Conservation (phyloP, 1,140 invertebrate genomes). For the Drosophila athabasca region DNA sequence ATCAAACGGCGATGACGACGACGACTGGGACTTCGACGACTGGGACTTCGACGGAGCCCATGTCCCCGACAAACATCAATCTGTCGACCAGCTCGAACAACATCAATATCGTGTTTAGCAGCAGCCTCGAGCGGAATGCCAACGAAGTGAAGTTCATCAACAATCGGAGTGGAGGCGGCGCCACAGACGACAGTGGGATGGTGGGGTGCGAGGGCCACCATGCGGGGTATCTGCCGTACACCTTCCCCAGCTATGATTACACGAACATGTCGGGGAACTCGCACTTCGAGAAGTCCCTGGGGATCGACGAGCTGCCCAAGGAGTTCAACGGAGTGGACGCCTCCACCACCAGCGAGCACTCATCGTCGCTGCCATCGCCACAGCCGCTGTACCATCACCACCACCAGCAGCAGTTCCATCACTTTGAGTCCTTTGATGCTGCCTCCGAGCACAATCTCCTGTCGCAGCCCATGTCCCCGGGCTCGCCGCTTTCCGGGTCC, state of each 20-base stretch:
- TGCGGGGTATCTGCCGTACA: conserved; percentile 70
- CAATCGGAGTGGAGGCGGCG: conserved; percentile 36
- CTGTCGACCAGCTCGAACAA: conserved; percentile 81
- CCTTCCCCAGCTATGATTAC: conserved; percentile 80
- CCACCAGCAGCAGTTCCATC: conserved; percentile 41
- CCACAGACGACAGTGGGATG: conserved; percentile 11
- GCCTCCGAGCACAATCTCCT: conserved; percentile 77
- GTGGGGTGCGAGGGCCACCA: conserved; percentile 73
- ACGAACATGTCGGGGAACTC: conserved; percentile 81
- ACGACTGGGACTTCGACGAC: no score
- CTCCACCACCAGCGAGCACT: conserved; percentile 74
- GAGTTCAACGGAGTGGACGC: conserved; percentile 53
- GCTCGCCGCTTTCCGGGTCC: conserved; percentile 61
- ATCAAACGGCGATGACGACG: conserved; percentile 49
- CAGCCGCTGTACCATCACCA: conserved; percentile 37
- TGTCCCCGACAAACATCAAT: conserved; percentile 80
- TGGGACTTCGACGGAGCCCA: conserved; percentile 28
- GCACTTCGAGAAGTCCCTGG: conserved; percentile 74
- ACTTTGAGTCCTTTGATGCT: conserved; percentile 79
- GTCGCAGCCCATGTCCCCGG: conserved; percentile 69
- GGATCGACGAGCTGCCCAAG: conserved; percentile 73
- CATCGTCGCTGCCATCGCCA: conserved; percentile 68
- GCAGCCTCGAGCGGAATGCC: conserved; percentile 62
- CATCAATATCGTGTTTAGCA: conserved; percentile 78
- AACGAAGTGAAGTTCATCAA: conserved; percentile 83